Percentiles rank a stretch among this genome's conserved stretches.
Evolutionary conservation across 1,140 invertebrate genomes (phyloP).

Genomic region (Pemphigus obesinymphae): DNA sequence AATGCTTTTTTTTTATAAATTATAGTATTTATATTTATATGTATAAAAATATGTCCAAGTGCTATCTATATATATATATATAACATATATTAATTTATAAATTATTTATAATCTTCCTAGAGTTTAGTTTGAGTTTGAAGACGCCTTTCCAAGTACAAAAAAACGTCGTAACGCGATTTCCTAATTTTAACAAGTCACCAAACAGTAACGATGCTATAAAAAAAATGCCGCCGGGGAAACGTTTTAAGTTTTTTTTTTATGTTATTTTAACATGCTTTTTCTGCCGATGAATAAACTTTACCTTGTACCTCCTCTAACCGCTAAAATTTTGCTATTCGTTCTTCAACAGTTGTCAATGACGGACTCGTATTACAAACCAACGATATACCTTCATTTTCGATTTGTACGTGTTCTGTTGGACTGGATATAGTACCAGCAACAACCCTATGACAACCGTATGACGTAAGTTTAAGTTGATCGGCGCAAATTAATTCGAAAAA

Average conservation of each 20-base stretch:
- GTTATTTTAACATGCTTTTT: background rate
- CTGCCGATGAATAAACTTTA: background rate
- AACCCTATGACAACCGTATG: background rate
- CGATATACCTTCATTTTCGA: too few species aligned
- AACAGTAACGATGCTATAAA: background rate
- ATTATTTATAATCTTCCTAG: background rate
- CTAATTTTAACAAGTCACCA: background rate
- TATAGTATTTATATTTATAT: too few species aligned
- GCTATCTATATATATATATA: too few species aligned
- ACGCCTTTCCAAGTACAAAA: background rate
- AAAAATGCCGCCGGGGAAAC: background rate
- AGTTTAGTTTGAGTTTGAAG: background rate
- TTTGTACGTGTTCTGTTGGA: too few species aligned
- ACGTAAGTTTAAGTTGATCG: background rate
- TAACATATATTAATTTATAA: background rate
- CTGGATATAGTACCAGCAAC: background rate
- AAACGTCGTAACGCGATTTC: background rate
- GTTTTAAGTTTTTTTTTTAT: background rate
- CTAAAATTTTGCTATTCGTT: background rate
- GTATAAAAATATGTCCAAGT: too few species aligned
- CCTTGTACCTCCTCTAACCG: background rate
- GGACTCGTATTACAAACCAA: too few species aligned
- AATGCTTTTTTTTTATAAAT: too few species aligned
- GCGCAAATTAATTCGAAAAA: background rate
- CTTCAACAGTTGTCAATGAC: too few species aligned